A percentile compares a stretch with the other conserved stretches of the same genome.
phyloP scores from a whole-genome alignment of 2,888 invertebrate species.

The Diadegma fenestrale region DNA sequence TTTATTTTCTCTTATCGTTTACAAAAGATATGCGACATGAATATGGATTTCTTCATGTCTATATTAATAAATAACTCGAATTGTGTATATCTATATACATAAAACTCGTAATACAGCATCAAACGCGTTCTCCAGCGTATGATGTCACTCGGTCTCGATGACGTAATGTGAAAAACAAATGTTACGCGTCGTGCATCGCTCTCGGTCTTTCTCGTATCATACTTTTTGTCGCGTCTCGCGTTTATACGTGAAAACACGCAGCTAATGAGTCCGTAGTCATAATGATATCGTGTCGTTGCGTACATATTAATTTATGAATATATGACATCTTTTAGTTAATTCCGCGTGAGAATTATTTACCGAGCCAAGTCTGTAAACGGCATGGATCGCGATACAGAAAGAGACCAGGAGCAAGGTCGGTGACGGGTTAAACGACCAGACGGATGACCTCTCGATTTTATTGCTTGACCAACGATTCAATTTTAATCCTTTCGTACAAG shows the following conservation, averaged over 20 bases:
- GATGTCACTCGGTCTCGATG: slow-evolving; percentile 66
- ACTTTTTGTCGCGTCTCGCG: slow-evolving; percentile 34
- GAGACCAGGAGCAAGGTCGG: slow-evolving; percentile 35
- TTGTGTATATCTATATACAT: neutral
- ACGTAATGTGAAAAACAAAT: slow-evolving; percentile 63
- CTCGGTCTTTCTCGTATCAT: slow-evolving; percentile 24
- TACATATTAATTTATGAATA: neutral
- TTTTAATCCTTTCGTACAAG: slow-evolving; percentile 35
- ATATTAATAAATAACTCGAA: neutral
- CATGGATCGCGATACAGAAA: neutral
- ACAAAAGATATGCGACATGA: slow-evolving; percentile 6
- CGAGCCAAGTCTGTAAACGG: slow-evolving; percentile 2
- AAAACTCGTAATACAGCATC: neutral
- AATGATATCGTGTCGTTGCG: neutral
- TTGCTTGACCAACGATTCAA: slow-evolving; percentile 50
- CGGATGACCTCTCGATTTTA: slow-evolving; percentile 55
- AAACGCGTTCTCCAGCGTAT: slow-evolving; percentile 43
- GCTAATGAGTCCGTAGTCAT: slow-evolving; percentile 31
- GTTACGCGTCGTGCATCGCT: slow-evolving; percentile 43
- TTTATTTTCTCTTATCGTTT: slow-evolving; percentile 55
- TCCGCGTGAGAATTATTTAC: slow-evolving; percentile 27
- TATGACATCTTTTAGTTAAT: neutral
- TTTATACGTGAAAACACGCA: slow-evolving; percentile 10
- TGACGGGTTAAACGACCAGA: slow-evolving; percentile 56
- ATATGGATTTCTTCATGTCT: neutral